Evolutionary conservation across 2,797 vertebrate genomes (phyloP).

Genomic region (Poeciliopsis turneri): DNA sequence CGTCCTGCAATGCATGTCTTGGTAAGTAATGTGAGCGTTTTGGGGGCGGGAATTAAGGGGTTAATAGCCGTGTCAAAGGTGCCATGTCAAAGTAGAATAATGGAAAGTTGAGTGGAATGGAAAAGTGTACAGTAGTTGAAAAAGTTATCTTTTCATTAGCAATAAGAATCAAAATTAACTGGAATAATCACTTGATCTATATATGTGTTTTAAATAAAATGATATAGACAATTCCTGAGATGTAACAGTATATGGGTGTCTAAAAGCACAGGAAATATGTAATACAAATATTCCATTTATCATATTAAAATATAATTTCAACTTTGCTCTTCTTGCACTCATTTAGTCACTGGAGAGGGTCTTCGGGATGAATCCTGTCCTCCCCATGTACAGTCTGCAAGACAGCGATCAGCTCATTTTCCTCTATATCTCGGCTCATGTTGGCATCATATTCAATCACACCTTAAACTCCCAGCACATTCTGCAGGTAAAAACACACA

Average conservation of each 20-base stretch:
- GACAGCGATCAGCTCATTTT: slow-evolving; percentile 81
- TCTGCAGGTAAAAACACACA: slow-evolving; percentile 83
- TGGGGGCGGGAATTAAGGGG: too few relatives aligned
- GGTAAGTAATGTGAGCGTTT: slow-evolving; percentile 65
- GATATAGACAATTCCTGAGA: background rate
- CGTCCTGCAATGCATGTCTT: slow-evolving; percentile 64
- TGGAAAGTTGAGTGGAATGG: background rate
- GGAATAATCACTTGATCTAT: background rate
- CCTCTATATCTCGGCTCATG: slow-evolving; percentile 83
- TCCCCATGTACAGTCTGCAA: slow-evolving; percentile 86
- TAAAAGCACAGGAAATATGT: background rate
- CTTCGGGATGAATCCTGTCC: slow-evolving; percentile 85
- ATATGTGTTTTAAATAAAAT: background rate
- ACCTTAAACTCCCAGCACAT: slow-evolving; percentile 80
- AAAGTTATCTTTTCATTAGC: background rate
- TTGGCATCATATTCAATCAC: slow-evolving; percentile 84
- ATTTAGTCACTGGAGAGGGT: slow-evolving; percentile 86
- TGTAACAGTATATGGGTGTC: background rate
- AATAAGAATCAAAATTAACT: background rate
- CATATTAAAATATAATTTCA: background rate
- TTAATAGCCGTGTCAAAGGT: background rate
- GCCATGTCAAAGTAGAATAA: background rate
- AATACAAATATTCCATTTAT: background rate
- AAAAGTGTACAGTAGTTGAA: background rate
- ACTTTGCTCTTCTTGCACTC: slow-evolving; percentile 7